These are phyloP conservation scores for Operophtera brumata DNA, from an alignment of 2,888 invertebrate species.

Conservation along the genomic window DNA sequence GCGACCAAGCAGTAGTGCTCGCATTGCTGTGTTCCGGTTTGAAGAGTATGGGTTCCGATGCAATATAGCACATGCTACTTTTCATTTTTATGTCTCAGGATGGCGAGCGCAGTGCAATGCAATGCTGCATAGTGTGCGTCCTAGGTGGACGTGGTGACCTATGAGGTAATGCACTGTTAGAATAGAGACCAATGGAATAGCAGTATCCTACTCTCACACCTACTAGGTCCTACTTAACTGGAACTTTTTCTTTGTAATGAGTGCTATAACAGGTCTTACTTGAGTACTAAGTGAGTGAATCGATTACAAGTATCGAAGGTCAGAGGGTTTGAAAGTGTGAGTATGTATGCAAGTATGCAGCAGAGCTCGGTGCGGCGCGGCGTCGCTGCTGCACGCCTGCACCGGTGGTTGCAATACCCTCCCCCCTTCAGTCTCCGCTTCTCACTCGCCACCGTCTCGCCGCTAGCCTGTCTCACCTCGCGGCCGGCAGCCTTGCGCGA, in stretches of 20 bases:
- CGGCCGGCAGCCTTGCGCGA: slow-evolving; percentile 81
- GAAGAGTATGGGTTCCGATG: too few species aligned
- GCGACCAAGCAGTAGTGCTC: too few species aligned
- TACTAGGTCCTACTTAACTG: neutral
- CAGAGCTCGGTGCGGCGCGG: slow-evolving; percentile 79
- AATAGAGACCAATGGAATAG: too few species aligned
- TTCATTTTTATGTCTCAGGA: too few species aligned
- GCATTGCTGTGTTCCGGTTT: too few species aligned
- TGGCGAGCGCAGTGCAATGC: too few species aligned
- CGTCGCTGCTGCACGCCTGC: slow-evolving; percentile 80
- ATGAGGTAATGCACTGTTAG: too few species aligned
- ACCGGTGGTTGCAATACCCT: slow-evolving; percentile 80
- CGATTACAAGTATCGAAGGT: slow-evolving; percentile 77
- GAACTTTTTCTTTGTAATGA: slow-evolving; percentile 2
- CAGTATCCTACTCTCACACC: too few species aligned
- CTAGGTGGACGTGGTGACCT: too few species aligned
- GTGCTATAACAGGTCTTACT: slow-evolving; percentile 38
- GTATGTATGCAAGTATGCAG: slow-evolving; percentile 79
- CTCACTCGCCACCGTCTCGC: slow-evolving; percentile 79
- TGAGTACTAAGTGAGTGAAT: slow-evolving; percentile 53
- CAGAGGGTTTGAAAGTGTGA: slow-evolving; percentile 73
- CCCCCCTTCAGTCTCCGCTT: slow-evolving; percentile 79
- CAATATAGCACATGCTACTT: too few species aligned
- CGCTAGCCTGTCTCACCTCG: slow-evolving; percentile 81
- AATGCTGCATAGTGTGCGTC: too few species aligned